A percentile compares a stretch with the other conserved stretches of the same genome.
These are phyloP conservation scores for Pygoscelis adeliae DNA, from an alignment of 2,113 vertebrate genomes.

Conservation along the genomic window DNA sequence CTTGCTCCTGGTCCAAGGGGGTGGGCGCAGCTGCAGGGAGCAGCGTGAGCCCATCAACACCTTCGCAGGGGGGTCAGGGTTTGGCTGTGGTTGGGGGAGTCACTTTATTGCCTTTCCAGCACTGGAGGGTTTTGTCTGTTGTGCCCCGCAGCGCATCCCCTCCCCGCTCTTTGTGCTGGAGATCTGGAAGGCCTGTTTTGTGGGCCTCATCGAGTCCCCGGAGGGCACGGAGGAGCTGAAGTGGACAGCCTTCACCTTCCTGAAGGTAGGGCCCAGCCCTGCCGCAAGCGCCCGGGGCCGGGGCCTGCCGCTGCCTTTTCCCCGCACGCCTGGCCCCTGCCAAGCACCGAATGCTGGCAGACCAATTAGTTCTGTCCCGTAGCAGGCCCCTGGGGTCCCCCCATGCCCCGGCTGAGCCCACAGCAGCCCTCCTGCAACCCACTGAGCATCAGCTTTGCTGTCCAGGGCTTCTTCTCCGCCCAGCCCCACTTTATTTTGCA, in stretches of 20 bases:
- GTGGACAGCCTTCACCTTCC: conserved; percentile 98
- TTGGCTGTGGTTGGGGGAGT: background rate
- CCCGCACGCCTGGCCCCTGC: fast-evolving
- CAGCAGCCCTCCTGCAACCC: background rate
- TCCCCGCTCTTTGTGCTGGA: conserved; percentile 90
- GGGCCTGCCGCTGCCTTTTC: background rate
- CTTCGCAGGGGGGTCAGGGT: background rate
- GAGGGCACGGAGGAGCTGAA: conserved; percentile 97
- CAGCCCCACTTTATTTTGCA: background rate
- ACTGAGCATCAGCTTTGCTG: background rate
- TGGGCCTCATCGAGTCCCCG: conserved; percentile 96
- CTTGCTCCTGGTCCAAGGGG: background rate
- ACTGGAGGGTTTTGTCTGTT: background rate
- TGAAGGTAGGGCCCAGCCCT: conserved; percentile 80
- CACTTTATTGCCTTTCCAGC: background rate
- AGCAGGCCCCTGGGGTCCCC: fast-evolving
- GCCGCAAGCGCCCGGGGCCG: fast-evolving
- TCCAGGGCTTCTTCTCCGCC: background rate
- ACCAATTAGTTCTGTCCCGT: background rate
- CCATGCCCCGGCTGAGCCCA: background rate
- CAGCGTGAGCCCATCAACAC: background rate
- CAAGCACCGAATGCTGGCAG: background rate
- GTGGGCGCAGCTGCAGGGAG: background rate
- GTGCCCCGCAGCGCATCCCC: conserved; percentile 84
- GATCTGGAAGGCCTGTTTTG: conserved; percentile 98